Evolutionary conservation across 2,888 invertebrate genomes (phyloP), one percentile per base, ranked within the genome.

Genomic region (Neoitamus cyanurus): DNA sequence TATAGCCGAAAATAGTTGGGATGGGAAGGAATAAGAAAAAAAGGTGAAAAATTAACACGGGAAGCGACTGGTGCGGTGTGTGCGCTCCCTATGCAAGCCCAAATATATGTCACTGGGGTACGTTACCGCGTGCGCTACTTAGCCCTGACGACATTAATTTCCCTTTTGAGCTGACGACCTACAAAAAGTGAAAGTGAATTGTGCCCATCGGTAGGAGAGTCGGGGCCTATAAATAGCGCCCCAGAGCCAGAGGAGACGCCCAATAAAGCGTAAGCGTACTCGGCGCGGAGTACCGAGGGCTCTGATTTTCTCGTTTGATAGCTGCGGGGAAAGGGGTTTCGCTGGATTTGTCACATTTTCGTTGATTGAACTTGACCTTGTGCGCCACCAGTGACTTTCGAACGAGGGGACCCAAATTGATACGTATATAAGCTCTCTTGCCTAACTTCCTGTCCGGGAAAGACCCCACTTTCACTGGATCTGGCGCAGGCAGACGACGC

Each of bases 21-120:
- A 48, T 25, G 58, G 42, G 46, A 83, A 11, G 73, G 25, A 28
- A 9, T 46, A 5, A 34, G 13, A 31, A 25, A 58, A 58, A 58
- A 69, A 11, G 20, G 48, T 42, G 46, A 58, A 58, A 58, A 58
- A 58, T 25, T 58, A 25, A 72, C 72, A 20, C 46, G 36, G 75
- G 36, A 46, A 34, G 31, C 48, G 77, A 31, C 7, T 68, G 84
- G 42, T 73, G 48, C 31, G 48, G 11, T 30, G 28, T 68, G 20
- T 11, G 31, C 31, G n/a, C 73, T 36, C 48, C 69, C 36, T 25
- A 37, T 69, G 4, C 82, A 69, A 69, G 11, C 31, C 36, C 25
- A 48, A 78, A 85, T 84, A 84, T 85, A 84, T 85, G 85, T 85
- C 84, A 85, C 83, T 85, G 30, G 85, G 84, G 80, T 82, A 82